Conservation (phyloP, 2,797 vertebrate genomes). For the Orientallactaga sibirica region DNA sequence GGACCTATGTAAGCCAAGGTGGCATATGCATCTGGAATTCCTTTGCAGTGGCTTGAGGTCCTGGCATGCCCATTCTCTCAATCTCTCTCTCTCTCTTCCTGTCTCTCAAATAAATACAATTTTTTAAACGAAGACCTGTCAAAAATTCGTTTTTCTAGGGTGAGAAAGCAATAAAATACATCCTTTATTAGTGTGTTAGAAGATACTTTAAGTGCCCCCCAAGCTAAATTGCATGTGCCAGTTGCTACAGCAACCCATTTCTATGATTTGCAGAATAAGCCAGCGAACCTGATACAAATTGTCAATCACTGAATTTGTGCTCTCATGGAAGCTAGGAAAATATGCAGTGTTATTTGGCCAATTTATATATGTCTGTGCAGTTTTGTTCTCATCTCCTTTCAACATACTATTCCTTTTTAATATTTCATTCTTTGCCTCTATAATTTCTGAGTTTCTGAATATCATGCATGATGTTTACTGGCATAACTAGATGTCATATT, state of each 20-base stretch:
- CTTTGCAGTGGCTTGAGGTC: too few relatives aligned
- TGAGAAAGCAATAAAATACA: slow-evolving; percentile 45
- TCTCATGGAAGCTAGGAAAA: slow-evolving; percentile 72
- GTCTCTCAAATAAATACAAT: too few relatives aligned
- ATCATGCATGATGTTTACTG: slow-evolving; percentile 15
- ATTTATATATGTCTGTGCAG: slow-evolving; percentile 65
- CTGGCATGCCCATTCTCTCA: too few relatives aligned
- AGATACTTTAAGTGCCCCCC: slow-evolving; percentile 55
- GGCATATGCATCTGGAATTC: too few relatives aligned
- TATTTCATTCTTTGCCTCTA: slow-evolving; percentile 38
- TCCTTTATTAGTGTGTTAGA: slow-evolving; percentile 74
- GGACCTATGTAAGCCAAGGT: too few relatives aligned
- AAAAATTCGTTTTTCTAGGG: slow-evolving; percentile 32
- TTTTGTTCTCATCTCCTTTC: slow-evolving; percentile 56
- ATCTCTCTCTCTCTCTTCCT: too few relatives aligned
- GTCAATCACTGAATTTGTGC: slow-evolving; percentile 69
- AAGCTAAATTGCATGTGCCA: slow-evolving; percentile 82
- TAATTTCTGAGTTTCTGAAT: slow-evolving; percentile 34
- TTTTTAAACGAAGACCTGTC: neutral
- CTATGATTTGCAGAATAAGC: slow-evolving; percentile 84
- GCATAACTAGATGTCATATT: slow-evolving; percentile 49
- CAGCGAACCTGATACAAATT: slow-evolving; percentile 84
- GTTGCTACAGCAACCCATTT: slow-evolving; percentile 88
- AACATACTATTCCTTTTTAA: slow-evolving; percentile 54
- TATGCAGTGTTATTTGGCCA: slow-evolving; percentile 65